Evolutionary conservation across 2,113 vertebrate genomes (phyloP), one percentile per base, ranked within the genome.

Genomic region (Burhinus oedicnemus): DNA sequence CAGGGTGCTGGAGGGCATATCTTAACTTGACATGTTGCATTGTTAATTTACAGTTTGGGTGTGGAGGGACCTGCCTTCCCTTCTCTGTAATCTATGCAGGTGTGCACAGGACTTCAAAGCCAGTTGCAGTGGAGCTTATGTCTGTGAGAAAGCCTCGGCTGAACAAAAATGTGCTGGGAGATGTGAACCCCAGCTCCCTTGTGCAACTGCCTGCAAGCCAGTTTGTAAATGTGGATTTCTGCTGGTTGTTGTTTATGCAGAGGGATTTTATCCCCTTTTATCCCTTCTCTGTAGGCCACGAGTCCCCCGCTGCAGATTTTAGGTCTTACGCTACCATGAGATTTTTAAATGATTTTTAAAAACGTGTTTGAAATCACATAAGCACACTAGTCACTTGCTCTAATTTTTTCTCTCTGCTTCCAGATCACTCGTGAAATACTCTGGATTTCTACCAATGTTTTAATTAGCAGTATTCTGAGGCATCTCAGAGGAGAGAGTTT

Each of bases 21-120:
- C 97, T 98, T 97, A 95, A 95, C 94, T 96, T 97, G 98, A 97
- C 96, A 89, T 45, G 88, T 89, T 96, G 97, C 92, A 94, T 96
- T 97, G 98, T 97, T 97, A 97, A 97, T 97, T 98, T 97, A 90
- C 96, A 96, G 91, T 94, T 96, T 97, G 98, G 98, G 97, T 97
- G 98, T 98, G 97, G 98, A 96, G 96, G 81, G 97, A 92, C 68
- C 90, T 93, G 92, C 97, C 89, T 97, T 93, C 68, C 90, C 93
- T 97, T 54, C 94, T 97, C 96, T 98, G 94, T 97, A 97, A 97
- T 97, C 97, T 95, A 71, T 75, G 91, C 98, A 98, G 98, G 98
- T 98, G 98, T 95, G 97, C 96, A 91, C 97, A 96, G 74, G 76
- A 97, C 97, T 98, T 98, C 98, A 98, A 98, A 98, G 97, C 83